Evolutionary conservation across 2,888 invertebrate genomes (phyloP).

Genomic region (Lymantria dispar): DNA sequence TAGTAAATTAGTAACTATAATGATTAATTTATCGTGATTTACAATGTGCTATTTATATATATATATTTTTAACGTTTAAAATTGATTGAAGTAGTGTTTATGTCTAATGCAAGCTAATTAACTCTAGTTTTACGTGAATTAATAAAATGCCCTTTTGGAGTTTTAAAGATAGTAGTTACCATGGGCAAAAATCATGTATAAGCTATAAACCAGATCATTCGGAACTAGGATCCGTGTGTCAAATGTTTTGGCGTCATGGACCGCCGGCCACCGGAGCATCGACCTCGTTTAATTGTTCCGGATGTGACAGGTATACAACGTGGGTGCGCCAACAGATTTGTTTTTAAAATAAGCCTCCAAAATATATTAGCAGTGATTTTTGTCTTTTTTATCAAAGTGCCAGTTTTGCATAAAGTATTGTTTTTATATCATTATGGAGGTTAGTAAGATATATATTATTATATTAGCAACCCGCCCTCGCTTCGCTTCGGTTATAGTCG

Average conservation of each 20-base stretch:
- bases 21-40: too few relatives aligned
- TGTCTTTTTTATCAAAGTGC: constrained; percentile 1
- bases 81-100: too few relatives aligned
- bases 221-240: constrained; percentile 34
- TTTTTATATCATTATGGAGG: constrained; percentile 3
- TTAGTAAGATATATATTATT: background rate
- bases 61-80: too few relatives aligned
- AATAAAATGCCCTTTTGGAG: too few relatives aligned
- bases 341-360: constrained; percentile 15
- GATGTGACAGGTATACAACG: constrained; percentile 51
- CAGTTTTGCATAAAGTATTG: constrained; percentile 3
- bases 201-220: constrained; percentile 18
- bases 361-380: constrained; percentile 10
- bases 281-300: constrained; percentile 65
- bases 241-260: constrained; percentile 61
- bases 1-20: too few relatives aligned
- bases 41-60: too few relatives aligned
- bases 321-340: constrained; percentile 29
- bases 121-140: too few relatives aligned
- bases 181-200: too few relatives aligned
- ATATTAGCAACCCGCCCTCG: too few relatives aligned
- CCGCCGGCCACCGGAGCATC: constrained; percentile 47
- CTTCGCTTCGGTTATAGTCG: too few relatives aligned
- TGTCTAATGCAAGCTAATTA: too few relatives aligned
- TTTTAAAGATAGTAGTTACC: too few relatives aligned